Evolutionary conservation across 2,888 invertebrate genomes (phyloP).

Genomic region (Bugulina stolonifera): DNA sequence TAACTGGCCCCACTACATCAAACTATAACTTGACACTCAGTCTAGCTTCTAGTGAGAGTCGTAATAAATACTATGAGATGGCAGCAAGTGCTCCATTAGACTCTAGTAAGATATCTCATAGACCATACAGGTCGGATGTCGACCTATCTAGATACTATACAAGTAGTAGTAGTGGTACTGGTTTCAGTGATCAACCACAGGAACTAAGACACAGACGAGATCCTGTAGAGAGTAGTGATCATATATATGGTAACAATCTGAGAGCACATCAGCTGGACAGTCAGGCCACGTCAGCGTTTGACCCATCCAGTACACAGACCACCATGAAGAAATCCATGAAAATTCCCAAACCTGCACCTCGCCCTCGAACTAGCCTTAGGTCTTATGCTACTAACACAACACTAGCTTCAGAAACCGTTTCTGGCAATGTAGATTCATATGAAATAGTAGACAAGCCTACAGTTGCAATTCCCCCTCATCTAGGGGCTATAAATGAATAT

Average conservation of each 20-base stretch:
- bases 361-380: neutral
- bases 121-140: no score
- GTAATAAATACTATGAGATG: neutral
- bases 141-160: no score
- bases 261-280: neutral
- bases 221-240: slow-evolving; percentile 8
- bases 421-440: neutral
- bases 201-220: neutral
- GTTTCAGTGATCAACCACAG: neutral
- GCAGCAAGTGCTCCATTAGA: no score
- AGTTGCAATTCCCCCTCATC: neutral
- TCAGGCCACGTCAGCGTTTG: neutral
- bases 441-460: neutral
- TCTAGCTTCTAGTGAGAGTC: neutral
- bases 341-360: neutral
- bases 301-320: no score
- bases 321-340: neutral
- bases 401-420: neutral
- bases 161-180: no score
- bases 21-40: neutral
- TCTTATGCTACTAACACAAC: neutral
- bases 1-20: neutral
- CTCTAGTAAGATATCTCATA: no score
- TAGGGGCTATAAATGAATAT: neutral
- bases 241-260: neutral